These are phyloP conservation scores for Alcis repandata DNA, from an alignment of 2,888 invertebrate species.

Conservation along the genomic window DNA sequence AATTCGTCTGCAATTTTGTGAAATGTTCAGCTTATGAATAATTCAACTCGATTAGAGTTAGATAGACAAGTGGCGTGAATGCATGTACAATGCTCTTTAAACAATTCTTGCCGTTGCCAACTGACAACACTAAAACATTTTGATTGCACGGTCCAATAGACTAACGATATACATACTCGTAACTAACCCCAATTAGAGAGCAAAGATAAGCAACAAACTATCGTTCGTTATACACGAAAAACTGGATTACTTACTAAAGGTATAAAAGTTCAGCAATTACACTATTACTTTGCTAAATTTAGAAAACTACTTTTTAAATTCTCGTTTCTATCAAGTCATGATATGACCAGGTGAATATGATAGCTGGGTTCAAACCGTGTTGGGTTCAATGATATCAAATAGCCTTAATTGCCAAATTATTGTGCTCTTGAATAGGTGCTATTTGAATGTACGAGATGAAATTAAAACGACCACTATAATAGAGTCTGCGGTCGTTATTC, in stretches of 20 bases:
- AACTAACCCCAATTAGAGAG: conserved; percentile 38
- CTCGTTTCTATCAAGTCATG: not conserved
- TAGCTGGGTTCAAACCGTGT: not conserved
- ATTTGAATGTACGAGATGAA: conserved; percentile 27
- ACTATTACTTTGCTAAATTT: not conserved
- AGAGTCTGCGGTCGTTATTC: conserved; percentile 30
- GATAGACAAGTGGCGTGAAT: conserved; percentile 14
- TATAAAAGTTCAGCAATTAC: not conserved
- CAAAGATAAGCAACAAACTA: conserved; percentile 7
- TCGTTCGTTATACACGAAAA: not conserved
- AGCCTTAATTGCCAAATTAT: conserved; percentile 26
- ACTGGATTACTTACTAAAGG: not conserved
- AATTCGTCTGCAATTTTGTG: conserved; percentile 13
- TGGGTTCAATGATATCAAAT: conserved; percentile 22
- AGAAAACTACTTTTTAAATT: not conserved
- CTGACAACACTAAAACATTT: conserved; percentile 41
- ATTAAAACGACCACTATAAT: conserved; percentile 31
- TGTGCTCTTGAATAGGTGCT: conserved; percentile 15
- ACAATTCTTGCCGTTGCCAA: conserved; percentile 9
- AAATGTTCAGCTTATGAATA: conserved; percentile 9
- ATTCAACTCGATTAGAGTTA: conserved; percentile 4
- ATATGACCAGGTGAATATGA: not conserved
- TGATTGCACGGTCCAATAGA: conserved; percentile 45
- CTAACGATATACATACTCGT: conserved; percentile 31
- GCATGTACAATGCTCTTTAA: conserved; percentile 8